These are phyloP conservation scores for Lathronympha strigana DNA, from an alignment of 2,888 invertebrate species.

Conservation along the genomic window DNA sequence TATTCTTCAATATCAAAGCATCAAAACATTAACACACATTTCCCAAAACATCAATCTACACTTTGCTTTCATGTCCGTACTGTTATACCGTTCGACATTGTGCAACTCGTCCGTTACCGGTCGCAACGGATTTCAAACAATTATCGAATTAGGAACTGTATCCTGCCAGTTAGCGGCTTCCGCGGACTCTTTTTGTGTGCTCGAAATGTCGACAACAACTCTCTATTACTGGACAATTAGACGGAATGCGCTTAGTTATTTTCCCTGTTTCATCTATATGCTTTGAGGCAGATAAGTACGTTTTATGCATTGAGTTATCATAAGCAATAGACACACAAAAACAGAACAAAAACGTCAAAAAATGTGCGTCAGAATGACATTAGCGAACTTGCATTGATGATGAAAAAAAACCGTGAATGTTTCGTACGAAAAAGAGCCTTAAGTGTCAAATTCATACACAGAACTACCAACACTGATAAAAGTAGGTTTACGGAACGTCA, in stretches of 20 bases:
- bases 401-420: too few relatives aligned
- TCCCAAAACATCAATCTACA: neutral
- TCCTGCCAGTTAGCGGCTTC: conserved; percentile 62
- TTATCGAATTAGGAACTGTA: conserved; percentile 75
- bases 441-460: too few relatives aligned
- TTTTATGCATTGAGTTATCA: too few relatives aligned
- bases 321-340: too few relatives aligned
- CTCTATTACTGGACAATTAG: conserved; percentile 21
- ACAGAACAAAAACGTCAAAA: too few relatives aligned
- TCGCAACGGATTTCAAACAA: conserved; percentile 64
- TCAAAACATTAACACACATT: neutral
- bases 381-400: too few relatives aligned
- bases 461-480: too few relatives aligned
- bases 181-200: conserved; percentile 30
- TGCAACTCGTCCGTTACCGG: conserved; percentile 56
- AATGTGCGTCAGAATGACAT: too few relatives aligned
- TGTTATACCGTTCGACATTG: conserved; percentile 44
- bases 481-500: too few relatives aligned
- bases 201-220: conserved; percentile 25
- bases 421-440: too few relatives aligned
- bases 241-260: conserved; percentile 24
- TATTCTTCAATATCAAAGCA: too few relatives aligned
- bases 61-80: conserved; percentile 9
- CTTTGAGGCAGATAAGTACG: too few relatives aligned
- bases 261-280: conserved; percentile 7